Evolutionary conservation across 2,113 vertebrate species (phyloP), one percentile per base, ranked within the genome.

Genomic region (Myotis davidii): DNA sequence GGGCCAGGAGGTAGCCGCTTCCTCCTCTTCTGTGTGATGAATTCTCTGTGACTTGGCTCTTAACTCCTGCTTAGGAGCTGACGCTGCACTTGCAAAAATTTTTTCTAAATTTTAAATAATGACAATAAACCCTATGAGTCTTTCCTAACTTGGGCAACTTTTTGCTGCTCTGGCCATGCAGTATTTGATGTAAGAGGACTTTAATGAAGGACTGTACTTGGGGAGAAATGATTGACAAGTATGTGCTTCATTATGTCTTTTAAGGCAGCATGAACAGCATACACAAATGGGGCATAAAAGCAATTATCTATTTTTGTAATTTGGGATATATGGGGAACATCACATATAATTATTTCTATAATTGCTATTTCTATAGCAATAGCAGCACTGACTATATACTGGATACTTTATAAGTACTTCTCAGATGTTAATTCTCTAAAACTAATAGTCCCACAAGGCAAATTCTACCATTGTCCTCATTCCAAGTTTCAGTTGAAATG

Each of bases 81-180:
- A 85, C 7, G 27, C 2, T 29, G 59, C 17, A 74, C 54, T 87
- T 85, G 37, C 32, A 81, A 95, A 94, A 73, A 37, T 2, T 27
- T 27, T 77, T 90, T 85, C 65, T 82, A 50, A 65, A 67, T 70
- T 94, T 85, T 85, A 45, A 73, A 65, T 65, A 37, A 84, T 67
- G 45, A 39, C 21, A 65, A 50, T 52, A 77, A 1, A 34, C 29
- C 3, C 11, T 21, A 18, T 17, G 3, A 84, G 25, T 64, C 61
- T 82, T 82, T 82, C 5, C 32, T 76, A 65, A 56, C 37, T 81
- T 18, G 32, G 42, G 16, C 32, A 79, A 29, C 27, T 76, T 94
- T 85, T 77, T 69, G 29, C 76, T 86, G 8, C 18, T 25, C 39
- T 87, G 29, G 50, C 5, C 6, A 70, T 20, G n/a, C 9, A 13